Evolutionary conservation across 2,113 vertebrate genomes (phyloP).

Genomic region (Pterocles gutturalis): DNA sequence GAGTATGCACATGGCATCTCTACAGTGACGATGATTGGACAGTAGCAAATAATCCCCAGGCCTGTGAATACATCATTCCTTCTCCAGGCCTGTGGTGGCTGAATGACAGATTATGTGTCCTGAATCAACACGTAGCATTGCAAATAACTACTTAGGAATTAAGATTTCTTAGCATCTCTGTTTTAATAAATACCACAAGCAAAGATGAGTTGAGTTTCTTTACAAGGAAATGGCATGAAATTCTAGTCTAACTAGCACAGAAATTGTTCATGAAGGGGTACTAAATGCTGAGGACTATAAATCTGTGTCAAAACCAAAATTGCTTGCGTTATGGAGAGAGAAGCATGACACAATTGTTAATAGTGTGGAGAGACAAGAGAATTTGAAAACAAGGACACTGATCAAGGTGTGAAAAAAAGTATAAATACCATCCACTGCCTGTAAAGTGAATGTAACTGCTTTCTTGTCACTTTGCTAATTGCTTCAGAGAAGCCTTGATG

Average conservation of each 20-base stretch:
- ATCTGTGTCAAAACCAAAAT: neutral
- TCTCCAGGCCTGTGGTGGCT: neutral
- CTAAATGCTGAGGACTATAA: neutral
- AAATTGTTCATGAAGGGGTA: neutral
- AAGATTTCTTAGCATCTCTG: neutral
- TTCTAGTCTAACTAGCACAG: neutral
- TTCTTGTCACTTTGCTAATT: constrained; percentile 23
- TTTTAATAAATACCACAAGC: neutral
- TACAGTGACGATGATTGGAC: fast-evolving
- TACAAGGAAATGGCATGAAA: neutral
- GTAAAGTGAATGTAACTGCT: neutral
- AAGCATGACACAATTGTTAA: neutral
- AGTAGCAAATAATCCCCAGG: fast-evolving
- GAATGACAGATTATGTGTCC: neutral
- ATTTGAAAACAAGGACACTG: neutral
- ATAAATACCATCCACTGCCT: neutral
- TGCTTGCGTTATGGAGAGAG: neutral
- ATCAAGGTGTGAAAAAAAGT: constrained; percentile 4
- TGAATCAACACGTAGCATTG: neutral
- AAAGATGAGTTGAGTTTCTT: neutral
- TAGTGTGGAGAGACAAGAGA: neutral
- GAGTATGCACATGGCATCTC: neutral
- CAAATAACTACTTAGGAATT: neutral
- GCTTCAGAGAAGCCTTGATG: neutral
- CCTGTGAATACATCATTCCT: fast-evolving